These are phyloP conservation scores for Leptinotarsa peninsularis DNA, from an alignment of 2,888 invertebrate genomes.

Conservation along the genomic window DNA sequence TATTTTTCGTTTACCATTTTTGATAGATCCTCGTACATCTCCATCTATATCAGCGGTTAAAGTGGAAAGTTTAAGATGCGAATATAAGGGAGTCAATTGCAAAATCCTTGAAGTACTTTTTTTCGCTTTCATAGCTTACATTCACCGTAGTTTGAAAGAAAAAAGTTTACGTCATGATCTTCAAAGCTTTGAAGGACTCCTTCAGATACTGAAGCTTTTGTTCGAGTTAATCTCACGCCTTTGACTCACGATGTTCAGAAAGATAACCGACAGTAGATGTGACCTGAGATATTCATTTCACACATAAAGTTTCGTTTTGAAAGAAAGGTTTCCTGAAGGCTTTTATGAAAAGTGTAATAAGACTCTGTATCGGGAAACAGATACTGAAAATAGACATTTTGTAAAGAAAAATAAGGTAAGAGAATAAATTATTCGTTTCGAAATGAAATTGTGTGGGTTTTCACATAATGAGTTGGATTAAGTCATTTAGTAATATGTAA, in stretches of 20 bases:
- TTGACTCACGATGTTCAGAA: not conserved
- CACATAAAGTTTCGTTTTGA: not conserved
- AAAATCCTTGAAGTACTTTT: not conserved
- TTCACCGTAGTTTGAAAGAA: not conserved
- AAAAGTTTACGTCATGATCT: not conserved
- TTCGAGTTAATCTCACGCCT: not conserved
- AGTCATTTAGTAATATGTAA: too few relatives aligned
- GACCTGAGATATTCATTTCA: not conserved
- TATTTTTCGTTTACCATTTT: too few relatives aligned
- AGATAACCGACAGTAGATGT: not conserved
- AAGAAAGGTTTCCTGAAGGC: not conserved
- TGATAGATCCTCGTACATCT: too few relatives aligned
- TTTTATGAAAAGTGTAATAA: not conserved
- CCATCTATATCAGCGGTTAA: too few relatives aligned
- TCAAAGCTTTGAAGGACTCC: conserved; percentile 7
- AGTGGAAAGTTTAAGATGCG: too few relatives aligned
- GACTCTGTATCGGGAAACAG: not conserved
- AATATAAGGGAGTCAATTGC: not conserved
- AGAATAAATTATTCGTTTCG: too few relatives aligned
- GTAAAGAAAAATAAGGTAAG: not conserved
- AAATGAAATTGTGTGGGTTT: too few relatives aligned
- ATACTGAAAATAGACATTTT: not conserved
- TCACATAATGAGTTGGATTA: too few relatives aligned
- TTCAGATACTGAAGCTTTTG: conserved; percentile 4
- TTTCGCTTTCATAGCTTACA: not conserved